Evolutionary conservation across 2,888 invertebrate genomes (phyloP).

Genomic region (Eupsilia transversa): DNA sequence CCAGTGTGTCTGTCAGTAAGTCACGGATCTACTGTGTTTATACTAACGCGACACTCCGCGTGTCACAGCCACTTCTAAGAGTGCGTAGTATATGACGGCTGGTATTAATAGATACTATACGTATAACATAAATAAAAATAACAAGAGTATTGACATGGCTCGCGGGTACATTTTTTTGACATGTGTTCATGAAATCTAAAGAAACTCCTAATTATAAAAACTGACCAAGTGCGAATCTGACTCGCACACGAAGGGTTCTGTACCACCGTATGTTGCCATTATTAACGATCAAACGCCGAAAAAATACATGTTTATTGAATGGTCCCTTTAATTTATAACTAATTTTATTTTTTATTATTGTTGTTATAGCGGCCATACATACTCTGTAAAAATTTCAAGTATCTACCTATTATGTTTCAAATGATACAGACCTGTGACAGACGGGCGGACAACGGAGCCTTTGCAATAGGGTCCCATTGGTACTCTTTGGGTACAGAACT

Average conservation of each 20-base stretch:
- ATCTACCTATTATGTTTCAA: no score
- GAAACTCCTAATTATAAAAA: neutral
- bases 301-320: no score
- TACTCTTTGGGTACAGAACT: no score
- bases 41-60: slow-evolving; percentile 12
- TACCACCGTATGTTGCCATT: neutral
- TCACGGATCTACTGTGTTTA: slow-evolving; percentile 7
- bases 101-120: slow-evolving; percentile 30
- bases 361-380: no score
- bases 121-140: slow-evolving; percentile 11
- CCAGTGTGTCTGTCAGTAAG: slow-evolving; percentile 12
- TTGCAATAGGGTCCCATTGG: no score
- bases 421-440: no score
- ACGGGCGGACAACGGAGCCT: no score
- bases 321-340: no score
- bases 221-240: no score
- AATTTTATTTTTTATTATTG: no score
- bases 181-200: neutral
- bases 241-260: neutral
- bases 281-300: no score
- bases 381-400: no score
- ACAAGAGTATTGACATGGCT: slow-evolving; percentile 20
- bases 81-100: slow-evolving; percentile 41
- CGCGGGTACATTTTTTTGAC: neutral
- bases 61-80: slow-evolving; percentile 25